A percentile compares a stretch with the other conserved stretches of the same genome.
These are phyloP conservation scores for Gasterosteus aculeatus DNA, from an alignment of 2,113 vertebrate species.

Conservation along the genomic window DNA sequence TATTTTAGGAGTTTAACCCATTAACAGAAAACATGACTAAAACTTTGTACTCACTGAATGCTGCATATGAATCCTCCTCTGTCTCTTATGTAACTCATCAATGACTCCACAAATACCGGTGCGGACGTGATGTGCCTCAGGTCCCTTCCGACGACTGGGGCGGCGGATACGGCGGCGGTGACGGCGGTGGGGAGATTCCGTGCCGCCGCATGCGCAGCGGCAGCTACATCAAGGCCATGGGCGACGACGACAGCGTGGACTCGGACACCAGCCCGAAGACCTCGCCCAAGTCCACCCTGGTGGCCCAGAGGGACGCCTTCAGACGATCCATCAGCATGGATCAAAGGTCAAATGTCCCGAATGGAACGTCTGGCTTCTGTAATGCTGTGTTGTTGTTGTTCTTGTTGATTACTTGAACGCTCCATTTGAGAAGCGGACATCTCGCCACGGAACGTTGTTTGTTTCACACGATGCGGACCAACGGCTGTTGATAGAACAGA, in stretches of 20 bases:
- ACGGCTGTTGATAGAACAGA: neutral
- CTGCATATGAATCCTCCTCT: neutral
- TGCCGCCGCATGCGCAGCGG: slow-evolving; percentile 97
- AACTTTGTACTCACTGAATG: slow-evolving; percentile 8
- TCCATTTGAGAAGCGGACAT: neutral
- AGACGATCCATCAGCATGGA: slow-evolving; percentile 95
- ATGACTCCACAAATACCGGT: neutral
- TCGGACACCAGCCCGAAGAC: slow-evolving; percentile 92
- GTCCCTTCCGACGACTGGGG: slow-evolving; percentile 97
- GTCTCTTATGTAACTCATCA: neutral
- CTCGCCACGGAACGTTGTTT: neutral
- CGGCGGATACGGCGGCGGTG: slow-evolving; percentile 83
- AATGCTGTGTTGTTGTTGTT: neutral
- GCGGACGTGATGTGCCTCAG: slow-evolving; percentile 69
- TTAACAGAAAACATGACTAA: slow-evolving; percentile 28
- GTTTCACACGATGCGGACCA: neutral
- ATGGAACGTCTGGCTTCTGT: neutral
- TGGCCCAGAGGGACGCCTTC: slow-evolving; percentile 90
- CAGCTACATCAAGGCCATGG: slow-evolving; percentile 99
- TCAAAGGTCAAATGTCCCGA: slow-evolving; percentile 83
- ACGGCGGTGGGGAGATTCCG: slow-evolving; percentile 91
- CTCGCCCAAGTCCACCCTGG: slow-evolving; percentile 85
- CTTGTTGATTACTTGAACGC: too few species aligned
- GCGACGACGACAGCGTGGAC: slow-evolving; percentile 94
- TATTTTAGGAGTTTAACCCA: slow-evolving; percentile 38